Evolutionary conservation across 2,113 vertebrate species (phyloP).

Genomic region (Pandion haliaetus): DNA sequence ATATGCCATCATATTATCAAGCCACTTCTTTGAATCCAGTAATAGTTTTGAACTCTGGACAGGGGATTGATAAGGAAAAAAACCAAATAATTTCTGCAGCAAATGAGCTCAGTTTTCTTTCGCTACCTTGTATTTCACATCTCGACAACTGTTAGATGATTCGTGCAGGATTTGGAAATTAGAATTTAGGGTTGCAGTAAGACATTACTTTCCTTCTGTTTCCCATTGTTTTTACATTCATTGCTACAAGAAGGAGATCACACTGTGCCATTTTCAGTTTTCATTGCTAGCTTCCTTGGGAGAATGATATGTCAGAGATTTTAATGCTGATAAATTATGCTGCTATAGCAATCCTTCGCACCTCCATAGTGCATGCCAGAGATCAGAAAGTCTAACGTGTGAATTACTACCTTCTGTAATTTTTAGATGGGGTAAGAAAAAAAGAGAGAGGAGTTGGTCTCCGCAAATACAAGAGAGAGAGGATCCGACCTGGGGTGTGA

Average conservation of each 20-base stretch:
- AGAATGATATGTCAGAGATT: slow-evolving; percentile 40
- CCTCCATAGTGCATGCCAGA: background rate
- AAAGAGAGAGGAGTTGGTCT: background rate
- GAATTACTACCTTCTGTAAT: slow-evolving; percentile 15
- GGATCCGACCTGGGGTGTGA: background rate
- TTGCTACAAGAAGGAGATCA: slow-evolving; percentile 14
- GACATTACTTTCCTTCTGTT: slow-evolving; percentile 20
- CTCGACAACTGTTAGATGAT: background rate
- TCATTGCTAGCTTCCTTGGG: slow-evolving; percentile 8
- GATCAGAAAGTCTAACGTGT: slow-evolving; percentile 15
- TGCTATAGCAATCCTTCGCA: slow-evolving; percentile 27
- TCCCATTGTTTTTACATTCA: slow-evolving; percentile 17
- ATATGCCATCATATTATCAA: background rate
- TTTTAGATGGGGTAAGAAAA: background rate
- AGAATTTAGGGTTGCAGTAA: background rate
- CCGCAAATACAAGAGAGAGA: background rate
- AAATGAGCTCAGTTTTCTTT: background rate
- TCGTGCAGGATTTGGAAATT: background rate
- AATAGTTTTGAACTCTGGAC: background rate
- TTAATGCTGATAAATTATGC: slow-evolving; percentile 28
- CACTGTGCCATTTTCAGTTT: background rate
- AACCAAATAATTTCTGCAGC: background rate
- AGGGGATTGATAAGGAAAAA: background rate
- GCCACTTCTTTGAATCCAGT: background rate
- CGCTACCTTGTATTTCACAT: background rate